Percentiles rank a stretch among this genome's conserved stretches.
phyloP scores from a whole-genome alignment of 2,113 vertebrate genomes.

The Apteryx mantelli region DNA sequence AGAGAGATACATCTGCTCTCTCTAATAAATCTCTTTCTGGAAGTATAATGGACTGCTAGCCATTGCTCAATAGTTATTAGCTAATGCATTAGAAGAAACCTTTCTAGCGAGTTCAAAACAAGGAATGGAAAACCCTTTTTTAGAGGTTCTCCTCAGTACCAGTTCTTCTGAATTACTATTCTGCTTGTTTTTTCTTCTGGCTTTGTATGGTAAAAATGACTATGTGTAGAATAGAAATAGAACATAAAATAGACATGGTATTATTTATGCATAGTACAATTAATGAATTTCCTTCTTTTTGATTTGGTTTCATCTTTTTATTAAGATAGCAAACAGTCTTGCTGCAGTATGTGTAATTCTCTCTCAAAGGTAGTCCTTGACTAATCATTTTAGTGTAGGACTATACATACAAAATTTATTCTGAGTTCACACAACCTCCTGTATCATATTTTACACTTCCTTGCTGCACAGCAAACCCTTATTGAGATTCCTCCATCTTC shows the following conservation, averaged over 20 bases:
- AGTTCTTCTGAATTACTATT: not conserved
- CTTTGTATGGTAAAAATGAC: not conserved
- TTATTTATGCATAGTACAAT: too few relatives aligned
- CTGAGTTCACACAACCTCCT: not conserved
- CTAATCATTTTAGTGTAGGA: not conserved
- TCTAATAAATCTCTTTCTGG: not conserved
- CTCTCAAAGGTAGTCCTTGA: not conserved
- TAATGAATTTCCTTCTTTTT: not conserved
- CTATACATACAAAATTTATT: not conserved
- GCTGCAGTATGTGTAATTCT: not conserved
- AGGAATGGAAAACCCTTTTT: not conserved
- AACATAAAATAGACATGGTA: not conserved
- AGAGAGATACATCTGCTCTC: not conserved
- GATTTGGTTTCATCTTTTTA: not conserved
- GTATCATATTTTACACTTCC: not conserved
- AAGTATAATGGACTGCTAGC: not conserved
- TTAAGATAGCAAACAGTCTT: not conserved
- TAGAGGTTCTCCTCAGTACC: not conserved
- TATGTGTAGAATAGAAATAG: not conserved
- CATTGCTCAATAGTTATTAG: not conserved
- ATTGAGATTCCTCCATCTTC: not conserved
- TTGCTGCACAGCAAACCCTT: not conserved
- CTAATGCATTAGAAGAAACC: not conserved
- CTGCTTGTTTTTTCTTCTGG: not conserved
- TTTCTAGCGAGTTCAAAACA: not conserved